A percentile compares a stretch with the other conserved stretches of the same genome.
Conservation (phyloP, 2,888 invertebrate genomes). For the Gandaritis pyraliata region DNA sequence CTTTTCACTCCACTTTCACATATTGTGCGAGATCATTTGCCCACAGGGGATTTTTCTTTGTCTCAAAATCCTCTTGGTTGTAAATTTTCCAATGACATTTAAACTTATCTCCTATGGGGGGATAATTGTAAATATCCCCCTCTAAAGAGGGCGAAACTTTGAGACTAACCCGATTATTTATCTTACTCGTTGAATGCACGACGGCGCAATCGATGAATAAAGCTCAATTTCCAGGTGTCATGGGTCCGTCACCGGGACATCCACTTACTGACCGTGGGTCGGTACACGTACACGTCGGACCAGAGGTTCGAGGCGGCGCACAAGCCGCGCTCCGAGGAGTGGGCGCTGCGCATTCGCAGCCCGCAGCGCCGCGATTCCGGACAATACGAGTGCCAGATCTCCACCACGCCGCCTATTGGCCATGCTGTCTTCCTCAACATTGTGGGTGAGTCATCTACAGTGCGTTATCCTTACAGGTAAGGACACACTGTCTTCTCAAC, state of each 20-base stretch:
- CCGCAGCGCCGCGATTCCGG: constrained; percentile 93
- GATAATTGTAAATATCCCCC: too few species aligned
- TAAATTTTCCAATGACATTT: too few species aligned
- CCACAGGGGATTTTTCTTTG: too few species aligned
- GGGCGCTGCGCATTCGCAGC: constrained; percentile 88
- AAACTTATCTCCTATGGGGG: too few species aligned
- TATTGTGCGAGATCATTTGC: too few species aligned
- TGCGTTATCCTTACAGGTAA: neutral
- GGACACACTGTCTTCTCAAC: too few species aligned
- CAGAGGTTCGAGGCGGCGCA: constrained; percentile 92
- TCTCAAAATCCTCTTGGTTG: too few species aligned
- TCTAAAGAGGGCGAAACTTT: too few species aligned
- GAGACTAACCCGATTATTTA: too few species aligned
- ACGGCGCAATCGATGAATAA: neutral
- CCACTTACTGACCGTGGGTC: constrained; percentile 94
- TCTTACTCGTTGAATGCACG: too few species aligned
- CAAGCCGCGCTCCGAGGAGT: constrained; percentile 93
- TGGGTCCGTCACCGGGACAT: constrained; percentile 97
- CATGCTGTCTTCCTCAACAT: constrained; percentile 92
- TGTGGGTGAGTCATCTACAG: constrained; percentile 87
- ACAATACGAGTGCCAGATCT: constrained; percentile 96
- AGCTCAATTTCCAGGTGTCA: constrained; percentile 87
- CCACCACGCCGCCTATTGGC: constrained; percentile 94
- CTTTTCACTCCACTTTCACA: too few species aligned
- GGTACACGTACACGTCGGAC: constrained; percentile 94